Percentiles rank a stretch among this genome's conserved stretches.
Conservation (phyloP, 2,797 vertebrate species). For the Alfaro cultratus region DNA sequence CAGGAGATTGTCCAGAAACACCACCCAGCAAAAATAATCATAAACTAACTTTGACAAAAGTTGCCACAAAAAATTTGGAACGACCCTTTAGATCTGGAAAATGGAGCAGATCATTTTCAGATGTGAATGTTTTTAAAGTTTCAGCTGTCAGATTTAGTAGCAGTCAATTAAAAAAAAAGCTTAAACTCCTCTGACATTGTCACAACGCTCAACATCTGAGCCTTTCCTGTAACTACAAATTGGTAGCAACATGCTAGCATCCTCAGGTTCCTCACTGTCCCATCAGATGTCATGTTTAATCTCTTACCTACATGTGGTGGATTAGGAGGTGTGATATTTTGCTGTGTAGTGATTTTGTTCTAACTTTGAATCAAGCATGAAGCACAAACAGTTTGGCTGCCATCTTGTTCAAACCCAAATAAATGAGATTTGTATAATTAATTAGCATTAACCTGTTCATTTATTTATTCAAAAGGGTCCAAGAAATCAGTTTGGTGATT, state of each 20-base stretch:
- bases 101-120: conserved; percentile 54
- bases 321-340: conserved; percentile 56
- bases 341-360: conserved; percentile 61
- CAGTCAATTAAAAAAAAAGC: conserved; percentile 17
- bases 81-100: conserved; percentile 37
- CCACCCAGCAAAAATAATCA: neutral
- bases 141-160: conserved; percentile 38
- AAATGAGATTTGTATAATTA: conserved; percentile 42
- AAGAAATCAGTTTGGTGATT: conserved; percentile 42
- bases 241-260: conserved; percentile 65
- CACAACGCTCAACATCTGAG: conserved; percentile 45
- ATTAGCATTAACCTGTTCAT: conserved; percentile 34
- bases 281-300: conserved; percentile 42
- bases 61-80: neutral
- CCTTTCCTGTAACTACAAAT: conserved; percentile 52
- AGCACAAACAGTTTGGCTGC: conserved; percentile 36
- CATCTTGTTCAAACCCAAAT: conserved; percentile 28
- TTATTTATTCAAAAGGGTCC: conserved; percentile 38
- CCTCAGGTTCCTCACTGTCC: conserved; percentile 74
- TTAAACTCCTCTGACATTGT: conserved; percentile 26
- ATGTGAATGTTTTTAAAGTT: conserved; percentile 51
- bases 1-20: neutral
- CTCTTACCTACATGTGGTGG: conserved; percentile 31
- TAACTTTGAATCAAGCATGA: conserved; percentile 51
- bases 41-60: neutral